A percentile compares a stretch with the other conserved stretches of the same genome.
Conservation (phyloP, 2,113 vertebrate species). For the Notothenia coriiceps region DNA sequence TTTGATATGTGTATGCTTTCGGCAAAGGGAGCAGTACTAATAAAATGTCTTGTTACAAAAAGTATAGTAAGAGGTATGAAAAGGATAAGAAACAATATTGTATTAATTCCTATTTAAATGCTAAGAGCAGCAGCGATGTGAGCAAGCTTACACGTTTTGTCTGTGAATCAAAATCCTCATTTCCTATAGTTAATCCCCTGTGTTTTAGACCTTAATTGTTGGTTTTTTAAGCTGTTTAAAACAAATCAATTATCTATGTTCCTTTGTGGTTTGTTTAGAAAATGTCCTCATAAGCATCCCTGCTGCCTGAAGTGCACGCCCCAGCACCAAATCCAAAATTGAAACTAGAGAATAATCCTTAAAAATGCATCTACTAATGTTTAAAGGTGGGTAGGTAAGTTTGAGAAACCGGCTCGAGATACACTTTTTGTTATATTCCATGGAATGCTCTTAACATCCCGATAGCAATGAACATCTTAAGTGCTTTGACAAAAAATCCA, state of each 20-base stretch:
- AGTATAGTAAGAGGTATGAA: neutral
- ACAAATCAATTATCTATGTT: conserved; percentile 6
- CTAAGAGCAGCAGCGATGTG: neutral
- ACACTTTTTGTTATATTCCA: no score
- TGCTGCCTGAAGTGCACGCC: neutral
- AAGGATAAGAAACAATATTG: neutral
- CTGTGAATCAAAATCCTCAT: neutral
- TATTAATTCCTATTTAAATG: neutral
- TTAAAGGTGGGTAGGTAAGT: neutral
- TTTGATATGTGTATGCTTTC: conserved; percentile 7
- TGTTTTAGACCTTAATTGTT: neutral
- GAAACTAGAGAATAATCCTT: neutral
- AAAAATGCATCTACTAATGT: neutral
- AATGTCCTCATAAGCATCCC: neutral
- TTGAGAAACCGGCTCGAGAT: no score
- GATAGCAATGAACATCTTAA: no score
- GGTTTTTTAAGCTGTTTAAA: neutral
- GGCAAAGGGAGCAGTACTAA: neutral
- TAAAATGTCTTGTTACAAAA: neutral
- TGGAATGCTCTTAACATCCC: no score
- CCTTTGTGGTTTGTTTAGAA: neutral
- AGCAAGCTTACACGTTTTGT: neutral
- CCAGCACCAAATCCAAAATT: neutral
- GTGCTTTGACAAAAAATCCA: no score
- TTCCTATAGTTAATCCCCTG: neutral